These are phyloP conservation scores for Ceratothoa steindachneri DNA, from an alignment of 2,888 invertebrate genomes.

Conservation along the genomic window DNA sequence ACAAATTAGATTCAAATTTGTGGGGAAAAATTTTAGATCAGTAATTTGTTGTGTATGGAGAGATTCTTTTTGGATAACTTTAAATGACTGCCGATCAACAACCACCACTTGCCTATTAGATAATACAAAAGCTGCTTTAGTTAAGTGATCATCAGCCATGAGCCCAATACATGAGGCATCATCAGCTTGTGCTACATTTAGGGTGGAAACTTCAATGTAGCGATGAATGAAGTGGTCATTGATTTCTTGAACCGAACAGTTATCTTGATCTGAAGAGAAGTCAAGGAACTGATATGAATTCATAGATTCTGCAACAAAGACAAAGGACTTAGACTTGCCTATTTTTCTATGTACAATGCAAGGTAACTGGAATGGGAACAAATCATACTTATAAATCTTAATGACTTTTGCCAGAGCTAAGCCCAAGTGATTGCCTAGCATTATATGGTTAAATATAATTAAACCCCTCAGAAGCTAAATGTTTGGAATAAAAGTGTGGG, in stretches of 20 bases:
- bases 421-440: too few species aligned
- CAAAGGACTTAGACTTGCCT: too few species aligned
- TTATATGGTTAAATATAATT: too few species aligned
- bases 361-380: too few species aligned
- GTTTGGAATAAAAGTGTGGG: too few species aligned
- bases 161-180: background rate
- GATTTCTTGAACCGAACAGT: background rate
- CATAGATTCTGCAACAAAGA: too few species aligned
- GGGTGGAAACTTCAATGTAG: background rate
- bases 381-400: too few species aligned
- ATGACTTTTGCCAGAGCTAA: too few species aligned
- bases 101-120: constrained; percentile 43
- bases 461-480: too few species aligned
- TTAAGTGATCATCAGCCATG: background rate
- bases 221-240: background rate
- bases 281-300: too few species aligned
- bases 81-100: constrained; percentile 33
- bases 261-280: background rate
- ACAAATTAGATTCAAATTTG: constrained; percentile 61
- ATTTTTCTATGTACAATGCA: too few species aligned
- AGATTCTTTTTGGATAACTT: constrained; percentile 14
- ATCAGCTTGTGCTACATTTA: background rate
- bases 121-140: background rate
- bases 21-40: constrained; percentile 56
- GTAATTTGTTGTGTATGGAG: constrained; percentile 43